Percentiles rank a stretch among this genome's conserved stretches.
Conservation (phyloP, 2,888 invertebrate species). For the Scaptodrosophila latifasciaeformis region DNA sequence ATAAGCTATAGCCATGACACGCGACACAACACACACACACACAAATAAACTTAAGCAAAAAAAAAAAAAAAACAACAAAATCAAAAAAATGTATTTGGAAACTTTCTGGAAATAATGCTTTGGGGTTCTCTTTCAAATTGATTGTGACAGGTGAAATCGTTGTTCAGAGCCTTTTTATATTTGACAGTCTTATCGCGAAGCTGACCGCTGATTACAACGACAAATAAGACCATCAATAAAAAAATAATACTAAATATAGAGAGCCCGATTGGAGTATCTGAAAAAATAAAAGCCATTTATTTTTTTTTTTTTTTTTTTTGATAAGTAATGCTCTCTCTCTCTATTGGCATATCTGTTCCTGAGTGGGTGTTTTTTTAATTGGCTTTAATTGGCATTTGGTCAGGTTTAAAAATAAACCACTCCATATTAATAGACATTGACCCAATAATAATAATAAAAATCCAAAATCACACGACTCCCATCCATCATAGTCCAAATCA, state of each 20-base stretch:
- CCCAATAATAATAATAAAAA: too few species aligned
- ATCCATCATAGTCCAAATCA: neutral
- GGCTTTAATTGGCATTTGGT: neutral
- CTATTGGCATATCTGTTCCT: too few species aligned
- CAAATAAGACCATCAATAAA: too few species aligned
- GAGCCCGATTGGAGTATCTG: too few species aligned
- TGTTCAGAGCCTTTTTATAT: neutral
- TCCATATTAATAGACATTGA: neutral
- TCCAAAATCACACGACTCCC: too few species aligned
- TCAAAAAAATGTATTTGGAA: too few species aligned
- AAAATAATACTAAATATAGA: too few species aligned
- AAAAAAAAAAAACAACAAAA: neutral
- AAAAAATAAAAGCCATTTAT: neutral
- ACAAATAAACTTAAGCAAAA: neutral
- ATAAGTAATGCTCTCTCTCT: neutral
- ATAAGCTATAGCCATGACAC: neutral
- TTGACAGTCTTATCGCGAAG: neutral
- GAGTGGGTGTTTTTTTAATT: neutral
- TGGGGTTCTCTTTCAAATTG: neutral
- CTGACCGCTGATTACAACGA: conserved; percentile 2
- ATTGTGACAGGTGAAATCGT: neutral
- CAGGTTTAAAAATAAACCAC: neutral
- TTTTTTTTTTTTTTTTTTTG: neutral
- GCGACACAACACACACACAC: neutral
- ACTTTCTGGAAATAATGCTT: too few species aligned